Conservation (phyloP, 2,797 vertebrate species). For the Halcyon smyrnensis region DNA sequence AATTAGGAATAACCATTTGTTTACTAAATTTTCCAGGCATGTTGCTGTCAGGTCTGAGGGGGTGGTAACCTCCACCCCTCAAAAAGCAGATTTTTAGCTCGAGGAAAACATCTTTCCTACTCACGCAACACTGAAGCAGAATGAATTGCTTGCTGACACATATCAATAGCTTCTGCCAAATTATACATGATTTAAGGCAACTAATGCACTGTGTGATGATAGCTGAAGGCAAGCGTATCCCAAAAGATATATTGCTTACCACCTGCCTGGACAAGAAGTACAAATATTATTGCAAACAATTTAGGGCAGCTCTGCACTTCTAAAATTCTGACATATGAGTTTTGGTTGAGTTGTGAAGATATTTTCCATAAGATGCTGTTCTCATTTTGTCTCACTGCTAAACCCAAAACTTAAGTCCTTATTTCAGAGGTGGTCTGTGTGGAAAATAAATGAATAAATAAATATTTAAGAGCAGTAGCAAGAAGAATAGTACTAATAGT, state of each 20-base stretch:
- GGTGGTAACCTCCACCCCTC: not conserved
- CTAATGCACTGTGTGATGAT: slow-evolving; percentile 28
- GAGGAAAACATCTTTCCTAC: not conserved
- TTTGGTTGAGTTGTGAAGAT: not conserved
- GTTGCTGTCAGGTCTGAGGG: not conserved
- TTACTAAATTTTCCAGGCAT: not conserved
- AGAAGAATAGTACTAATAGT: not conserved
- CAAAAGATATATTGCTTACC: slow-evolving; percentile 46
- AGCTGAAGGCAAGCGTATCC: slow-evolving; percentile 41
- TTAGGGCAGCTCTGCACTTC: not conserved
- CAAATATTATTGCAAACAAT: slow-evolving; percentile 18
- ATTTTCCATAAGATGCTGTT: not conserved
- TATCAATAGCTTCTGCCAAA: slow-evolving; percentile 58
- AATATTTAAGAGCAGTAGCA: not conserved
- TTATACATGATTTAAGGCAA: slow-evolving; percentile 48
- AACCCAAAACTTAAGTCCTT: not conserved
- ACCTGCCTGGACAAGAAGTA: slow-evolving; percentile 44
- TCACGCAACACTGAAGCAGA: slow-evolving; percentile 3
- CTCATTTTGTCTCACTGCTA: not conserved
- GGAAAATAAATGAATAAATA: not conserved
- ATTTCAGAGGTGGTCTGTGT: not conserved
- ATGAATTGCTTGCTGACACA: slow-evolving; percentile 57
- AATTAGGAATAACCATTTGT: not conserved
- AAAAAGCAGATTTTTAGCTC: not conserved
- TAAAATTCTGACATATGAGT: not conserved